These are phyloP conservation scores for Tympanuchus pallidicinctus DNA, from an alignment of 2,113 vertebrate species.

Conservation along the genomic window DNA sequence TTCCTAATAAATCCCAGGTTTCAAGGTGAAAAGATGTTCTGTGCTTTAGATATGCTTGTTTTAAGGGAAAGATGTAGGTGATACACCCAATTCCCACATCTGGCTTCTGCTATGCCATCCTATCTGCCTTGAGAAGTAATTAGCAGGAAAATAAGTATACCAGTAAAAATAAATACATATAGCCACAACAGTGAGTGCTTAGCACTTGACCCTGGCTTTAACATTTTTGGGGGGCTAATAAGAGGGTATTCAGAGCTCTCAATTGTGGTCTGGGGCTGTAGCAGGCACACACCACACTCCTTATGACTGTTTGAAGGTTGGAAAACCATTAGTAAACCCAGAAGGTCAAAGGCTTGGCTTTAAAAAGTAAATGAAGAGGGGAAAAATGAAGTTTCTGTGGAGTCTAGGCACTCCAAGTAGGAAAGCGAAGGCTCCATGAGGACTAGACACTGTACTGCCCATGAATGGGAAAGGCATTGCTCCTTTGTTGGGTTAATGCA, in stretches of 20 bases:
- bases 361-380: conserved; percentile 36
- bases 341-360: background rate
- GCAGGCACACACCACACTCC: background rate
- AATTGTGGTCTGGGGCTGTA: conserved; percentile 35
- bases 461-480: background rate
- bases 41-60: background rate
- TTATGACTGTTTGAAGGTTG: conserved; percentile 20
- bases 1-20: background rate
- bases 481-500: background rate
- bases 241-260: background rate
- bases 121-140: background rate
- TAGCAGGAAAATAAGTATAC: background rate
- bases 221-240: background rate
- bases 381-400: conserved; percentile 11
- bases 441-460: rapidly evolving
- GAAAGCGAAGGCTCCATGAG: background rate
- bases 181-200: background rate
- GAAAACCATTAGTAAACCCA: conserved; percentile 46
- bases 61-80: background rate
- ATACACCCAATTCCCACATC: rapidly evolving
- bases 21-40: background rate
- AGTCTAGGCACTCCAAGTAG: rapidly evolving
- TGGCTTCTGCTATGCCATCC: background rate
- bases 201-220: background rate
- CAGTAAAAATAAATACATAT: background rate